phyloP scores from a whole-genome alignment of 2,113 vertebrate species.

The Chauna torquata region DNA sequence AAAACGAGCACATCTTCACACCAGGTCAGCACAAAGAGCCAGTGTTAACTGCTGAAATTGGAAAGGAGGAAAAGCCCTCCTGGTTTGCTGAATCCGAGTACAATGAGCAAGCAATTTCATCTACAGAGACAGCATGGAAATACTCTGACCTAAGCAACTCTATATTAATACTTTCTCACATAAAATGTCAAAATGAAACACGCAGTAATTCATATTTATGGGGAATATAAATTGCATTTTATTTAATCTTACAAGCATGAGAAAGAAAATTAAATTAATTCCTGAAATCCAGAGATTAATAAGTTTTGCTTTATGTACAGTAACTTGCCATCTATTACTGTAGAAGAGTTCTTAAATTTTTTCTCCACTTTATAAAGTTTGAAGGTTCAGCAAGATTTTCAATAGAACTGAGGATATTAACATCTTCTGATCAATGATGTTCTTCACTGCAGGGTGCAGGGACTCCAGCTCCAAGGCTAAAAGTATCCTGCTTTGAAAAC shows the following conservation, averaged over 20 bases:
- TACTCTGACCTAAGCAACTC: background rate
- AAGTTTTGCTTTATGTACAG: background rate
- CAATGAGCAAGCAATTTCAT: background rate
- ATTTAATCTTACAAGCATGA: background rate
- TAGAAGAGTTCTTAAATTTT: background rate
- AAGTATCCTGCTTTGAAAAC: background rate
- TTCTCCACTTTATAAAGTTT: background rate
- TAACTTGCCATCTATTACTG: background rate
- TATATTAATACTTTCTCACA: background rate
- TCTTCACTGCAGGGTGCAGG: background rate
- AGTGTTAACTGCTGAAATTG: background rate
- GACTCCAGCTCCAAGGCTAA: background rate
- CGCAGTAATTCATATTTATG: background rate
- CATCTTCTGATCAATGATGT: too few relatives aligned
- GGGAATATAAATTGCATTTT: background rate
- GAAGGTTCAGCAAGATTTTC: background rate
- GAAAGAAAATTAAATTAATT: background rate
- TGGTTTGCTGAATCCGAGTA: background rate
- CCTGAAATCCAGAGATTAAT: background rate
- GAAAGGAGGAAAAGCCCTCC: background rate
- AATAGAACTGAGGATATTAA: background rate
- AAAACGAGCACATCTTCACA: background rate
- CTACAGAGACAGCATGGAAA: background rate
- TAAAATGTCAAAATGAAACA: background rate
- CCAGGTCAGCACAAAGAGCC: background rate